Conservation (phyloP, 2,113 vertebrate genomes). For the Mobula birostris region DNA sequence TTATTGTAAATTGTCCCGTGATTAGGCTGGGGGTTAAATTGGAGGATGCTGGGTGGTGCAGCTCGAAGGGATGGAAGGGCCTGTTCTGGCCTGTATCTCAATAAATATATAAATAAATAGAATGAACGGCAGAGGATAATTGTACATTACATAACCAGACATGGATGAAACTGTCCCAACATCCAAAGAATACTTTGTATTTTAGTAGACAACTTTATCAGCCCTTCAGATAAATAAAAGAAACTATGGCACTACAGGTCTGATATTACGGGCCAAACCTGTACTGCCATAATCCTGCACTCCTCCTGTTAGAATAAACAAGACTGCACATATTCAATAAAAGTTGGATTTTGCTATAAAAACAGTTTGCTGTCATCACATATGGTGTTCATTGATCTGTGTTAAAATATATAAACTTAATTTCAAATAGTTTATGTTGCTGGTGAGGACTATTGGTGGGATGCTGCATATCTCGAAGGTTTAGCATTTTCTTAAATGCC, state of each 20-base stretch:
- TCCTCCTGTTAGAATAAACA: slow-evolving; percentile 34
- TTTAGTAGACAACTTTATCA: not conserved
- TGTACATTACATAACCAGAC: not conserved
- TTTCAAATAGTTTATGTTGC: slow-evolving; percentile 23
- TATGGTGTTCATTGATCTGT: not conserved
- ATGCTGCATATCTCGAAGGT: not conserved
- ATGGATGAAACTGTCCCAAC: not conserved
- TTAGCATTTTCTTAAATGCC: not conserved
- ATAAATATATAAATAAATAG: too few species aligned
- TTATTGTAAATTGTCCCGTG: too few species aligned
- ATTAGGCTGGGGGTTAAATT: too few species aligned
- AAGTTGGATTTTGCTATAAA: not conserved
- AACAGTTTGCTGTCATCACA: not conserved
- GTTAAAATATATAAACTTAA: not conserved
- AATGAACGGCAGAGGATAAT: not conserved
- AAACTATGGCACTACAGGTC: not conserved
- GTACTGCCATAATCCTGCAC: not conserved
- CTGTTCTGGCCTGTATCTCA: too few species aligned
- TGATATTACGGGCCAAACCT: not conserved
- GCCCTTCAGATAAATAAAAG: not conserved
- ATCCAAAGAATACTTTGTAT: not conserved
- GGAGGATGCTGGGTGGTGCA: too few species aligned
- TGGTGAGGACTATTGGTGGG: not conserved
- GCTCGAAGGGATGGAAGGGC: too few species aligned
- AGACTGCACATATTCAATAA: not conserved